Evolutionary conservation across 2,113 vertebrate genomes (phyloP).

Genomic region (Psephotus haematonotus): DNA sequence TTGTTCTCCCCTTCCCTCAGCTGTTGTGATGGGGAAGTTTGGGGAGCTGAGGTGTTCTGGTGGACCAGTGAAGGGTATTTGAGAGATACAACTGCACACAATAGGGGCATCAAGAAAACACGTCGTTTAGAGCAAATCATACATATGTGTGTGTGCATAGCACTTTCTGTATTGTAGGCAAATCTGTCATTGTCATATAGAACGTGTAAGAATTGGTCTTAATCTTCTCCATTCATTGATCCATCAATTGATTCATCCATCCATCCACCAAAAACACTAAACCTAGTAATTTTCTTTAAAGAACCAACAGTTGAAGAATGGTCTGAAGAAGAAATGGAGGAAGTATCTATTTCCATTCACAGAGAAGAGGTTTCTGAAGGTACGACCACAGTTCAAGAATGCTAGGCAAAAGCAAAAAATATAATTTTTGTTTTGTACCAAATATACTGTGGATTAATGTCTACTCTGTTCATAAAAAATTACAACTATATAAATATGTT

Average conservation of each 20-base stretch:
- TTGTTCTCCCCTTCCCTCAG: neutral
- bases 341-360: constrained; percentile 67
- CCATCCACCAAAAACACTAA: neutral
- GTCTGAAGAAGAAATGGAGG: constrained; percentile 72
- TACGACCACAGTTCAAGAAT: constrained; percentile 17
- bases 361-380: constrained; percentile 76
- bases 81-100: neutral
- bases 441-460: neutral
- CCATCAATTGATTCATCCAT: neutral
- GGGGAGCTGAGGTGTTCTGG: neutral
- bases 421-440: neutral
- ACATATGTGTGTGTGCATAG: neutral
- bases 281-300: constrained; percentile 64
- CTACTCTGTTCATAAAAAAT: neutral
- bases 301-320: constrained; percentile 69
- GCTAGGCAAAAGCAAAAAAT: neutral
- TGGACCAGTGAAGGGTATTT: neutral
- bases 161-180: neutral
- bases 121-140: neutral
- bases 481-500: neutral
- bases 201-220: neutral
- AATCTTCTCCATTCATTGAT: neutral
- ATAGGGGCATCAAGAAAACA: neutral
- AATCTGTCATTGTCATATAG: neutral
- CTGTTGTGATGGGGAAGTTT: neutral